Percentiles rank a stretch among this genome's conserved stretches.
phyloP scores from a whole-genome alignment of 2,113 vertebrate genomes.

The Bettongia penicillata region DNA sequence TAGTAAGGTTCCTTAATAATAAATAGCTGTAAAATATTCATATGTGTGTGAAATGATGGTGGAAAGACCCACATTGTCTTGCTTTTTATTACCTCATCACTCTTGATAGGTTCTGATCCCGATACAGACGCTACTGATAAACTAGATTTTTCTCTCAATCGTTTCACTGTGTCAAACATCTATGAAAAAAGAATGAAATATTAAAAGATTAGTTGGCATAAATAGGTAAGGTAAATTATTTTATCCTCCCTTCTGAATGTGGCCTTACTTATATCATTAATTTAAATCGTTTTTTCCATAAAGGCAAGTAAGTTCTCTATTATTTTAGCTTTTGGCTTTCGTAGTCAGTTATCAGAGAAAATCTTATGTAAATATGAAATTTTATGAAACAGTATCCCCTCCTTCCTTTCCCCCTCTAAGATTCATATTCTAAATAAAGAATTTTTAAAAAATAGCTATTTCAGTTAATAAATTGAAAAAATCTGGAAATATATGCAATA shows the following conservation, averaged over 20 bases:
- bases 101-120: conserved; percentile 86
- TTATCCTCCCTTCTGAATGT: conserved; percentile 27
- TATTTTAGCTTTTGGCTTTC: conserved; percentile 19
- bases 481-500: background rate
- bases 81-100: conserved; percentile 90
- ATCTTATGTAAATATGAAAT: conserved; percentile 42
- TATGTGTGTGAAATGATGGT: conserved; percentile 9
- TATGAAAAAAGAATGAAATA: conserved; percentile 76
- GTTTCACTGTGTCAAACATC: conserved; percentile 97
- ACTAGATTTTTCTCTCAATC: conserved; percentile 94
- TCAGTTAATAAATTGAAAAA: background rate
- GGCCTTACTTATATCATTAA: conserved; percentile 22
- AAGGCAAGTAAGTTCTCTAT: conserved; percentile 7
- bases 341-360: conserved; percentile 30
- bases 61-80: background rate
- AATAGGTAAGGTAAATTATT: conserved; percentile 29
- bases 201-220: conserved; percentile 64
- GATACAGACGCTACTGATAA: conserved; percentile 85
- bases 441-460: too few relatives aligned
- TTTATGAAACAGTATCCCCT: background rate
- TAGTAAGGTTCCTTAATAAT: conserved; percentile 37
- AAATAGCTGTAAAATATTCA: background rate
- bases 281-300: conserved; percentile 37
- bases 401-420: too few relatives aligned
- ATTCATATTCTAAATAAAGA: too few relatives aligned